A percentile compares a stretch with the other conserved stretches of the same genome.
Evolutionary conservation across 2,113 vertebrate species (phyloP).

Genomic region (Syngnathus floridae): DNA sequence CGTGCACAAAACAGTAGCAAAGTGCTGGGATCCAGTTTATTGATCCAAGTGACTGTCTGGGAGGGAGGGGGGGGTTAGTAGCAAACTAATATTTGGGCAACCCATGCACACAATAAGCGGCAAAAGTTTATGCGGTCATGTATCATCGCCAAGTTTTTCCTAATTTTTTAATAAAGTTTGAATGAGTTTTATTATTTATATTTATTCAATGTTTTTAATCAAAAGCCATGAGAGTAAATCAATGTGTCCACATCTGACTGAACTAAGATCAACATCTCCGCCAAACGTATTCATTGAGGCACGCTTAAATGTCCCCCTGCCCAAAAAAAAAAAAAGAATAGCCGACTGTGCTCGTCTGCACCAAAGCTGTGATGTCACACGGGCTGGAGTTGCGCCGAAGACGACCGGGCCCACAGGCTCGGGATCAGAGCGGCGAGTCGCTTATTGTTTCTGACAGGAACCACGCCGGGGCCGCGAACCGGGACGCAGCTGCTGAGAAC

Average conservation of each 20-base stretch:
- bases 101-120: not conserved
- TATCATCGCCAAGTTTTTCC: not conserved
- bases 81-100: not conserved
- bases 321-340: constrained; percentile 7
- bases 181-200: no score
- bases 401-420: constrained; percentile 41
- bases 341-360: not conserved
- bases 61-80: not conserved
- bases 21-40: not conserved
- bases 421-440: constrained; percentile 24
- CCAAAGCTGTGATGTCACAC: not conserved
- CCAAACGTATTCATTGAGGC: constrained; percentile 36
- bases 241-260: constrained; percentile 17
- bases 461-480: constrained; percentile 59
- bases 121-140: not conserved
- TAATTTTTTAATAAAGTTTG: not conserved
- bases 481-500: constrained; percentile 53
- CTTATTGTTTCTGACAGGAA: constrained; percentile 68
- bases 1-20: constrained; percentile 3
- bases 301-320: constrained; percentile 12
- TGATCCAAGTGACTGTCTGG: not conserved
- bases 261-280: constrained; percentile 31
- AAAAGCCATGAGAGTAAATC: no score
- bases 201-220: no score
- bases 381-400: constrained; percentile 14